Evolutionary conservation across 2,888 invertebrate genomes (phyloP).

Genomic region (Bembecia ichneumoniformis): DNA sequence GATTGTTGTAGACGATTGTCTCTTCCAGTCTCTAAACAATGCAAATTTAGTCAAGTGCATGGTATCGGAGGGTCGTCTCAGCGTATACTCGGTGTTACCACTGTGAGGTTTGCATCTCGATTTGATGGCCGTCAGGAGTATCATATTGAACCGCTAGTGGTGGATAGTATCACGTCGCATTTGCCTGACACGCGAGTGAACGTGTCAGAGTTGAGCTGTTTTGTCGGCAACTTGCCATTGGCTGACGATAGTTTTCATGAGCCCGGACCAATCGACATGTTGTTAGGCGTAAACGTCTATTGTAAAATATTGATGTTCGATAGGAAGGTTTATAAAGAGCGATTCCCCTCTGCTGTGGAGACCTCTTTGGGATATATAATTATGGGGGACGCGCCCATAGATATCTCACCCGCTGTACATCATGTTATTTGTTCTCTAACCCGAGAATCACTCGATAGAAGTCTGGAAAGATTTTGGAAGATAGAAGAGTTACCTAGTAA

Average conservation of each 20-base stretch:
- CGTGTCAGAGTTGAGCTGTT: neutral
- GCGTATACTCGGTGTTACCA: neutral
- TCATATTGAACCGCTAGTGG: slow-evolving; percentile 4
- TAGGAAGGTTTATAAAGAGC: slow-evolving; percentile 5
- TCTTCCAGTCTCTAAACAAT: too few relatives aligned
- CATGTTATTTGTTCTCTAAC: too few relatives aligned
- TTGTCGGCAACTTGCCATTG: slow-evolving; percentile 1
- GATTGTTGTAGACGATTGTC: too few relatives aligned
- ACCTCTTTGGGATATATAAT: too few relatives aligned
- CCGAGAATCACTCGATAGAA: too few relatives aligned
- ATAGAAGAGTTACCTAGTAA: too few relatives aligned
- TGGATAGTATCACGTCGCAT: slow-evolving; percentile 2
- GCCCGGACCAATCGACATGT: slow-evolving; percentile 6
- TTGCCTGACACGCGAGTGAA: slow-evolving; percentile 5
- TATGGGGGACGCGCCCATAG: too few relatives aligned
- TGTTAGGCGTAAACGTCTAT: slow-evolving; percentile 7
- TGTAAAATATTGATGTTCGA: slow-evolving; percentile 4
- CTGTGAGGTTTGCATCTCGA: slow-evolving; percentile 1
- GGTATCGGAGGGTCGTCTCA: slow-evolving; percentile 2
- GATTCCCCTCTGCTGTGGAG: too few relatives aligned
- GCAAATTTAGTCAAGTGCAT: slow-evolving; percentile 2
- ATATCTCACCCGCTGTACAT: too few relatives aligned
- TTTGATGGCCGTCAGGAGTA: slow-evolving; percentile 1
- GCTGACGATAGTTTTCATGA: slow-evolving; percentile 5
- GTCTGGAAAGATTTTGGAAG: too few relatives aligned